These are phyloP conservation scores for Maconellicoccus hirsutus DNA, from an alignment of 1,140 invertebrate genomes.

Conservation along the genomic window DNA sequence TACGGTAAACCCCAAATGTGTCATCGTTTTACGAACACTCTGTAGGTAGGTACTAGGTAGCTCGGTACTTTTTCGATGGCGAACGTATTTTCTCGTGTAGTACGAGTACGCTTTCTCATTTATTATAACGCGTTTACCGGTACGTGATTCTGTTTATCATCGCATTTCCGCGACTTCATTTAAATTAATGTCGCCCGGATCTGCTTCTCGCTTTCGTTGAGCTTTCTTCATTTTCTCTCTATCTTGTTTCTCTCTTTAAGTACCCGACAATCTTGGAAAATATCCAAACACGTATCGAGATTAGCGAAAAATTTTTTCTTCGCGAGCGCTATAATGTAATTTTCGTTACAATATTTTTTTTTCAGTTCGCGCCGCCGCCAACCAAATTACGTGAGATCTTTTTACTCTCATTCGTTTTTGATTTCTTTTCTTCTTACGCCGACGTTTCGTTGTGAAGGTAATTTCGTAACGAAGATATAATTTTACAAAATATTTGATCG, in stretches of 20 bases:
- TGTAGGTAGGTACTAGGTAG: not conserved
- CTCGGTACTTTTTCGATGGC: not conserved
- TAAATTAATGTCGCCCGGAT: slow-evolving; percentile 13
- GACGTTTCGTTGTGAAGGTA: no score
- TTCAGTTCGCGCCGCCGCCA: not conserved
- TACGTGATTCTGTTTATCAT: slow-evolving; percentile 19
- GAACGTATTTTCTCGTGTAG: slow-evolving; percentile 11
- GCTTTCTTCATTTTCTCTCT: not conserved
- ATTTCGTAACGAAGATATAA: no score
- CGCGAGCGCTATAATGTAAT: not conserved
- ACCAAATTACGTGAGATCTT: no score
- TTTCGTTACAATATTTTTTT: not conserved
- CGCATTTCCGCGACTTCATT: slow-evolving; percentile 21
- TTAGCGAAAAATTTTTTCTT: not conserved
- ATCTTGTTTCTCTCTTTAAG: not conserved
- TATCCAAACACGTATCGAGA: slow-evolving; percentile 7
- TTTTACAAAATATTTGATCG: no score
- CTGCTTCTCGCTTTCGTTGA: not conserved
- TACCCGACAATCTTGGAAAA: not conserved
- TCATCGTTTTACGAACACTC: not conserved
- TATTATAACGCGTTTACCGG: slow-evolving; percentile 18
- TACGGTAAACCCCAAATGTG: no score
- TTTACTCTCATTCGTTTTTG: no score
- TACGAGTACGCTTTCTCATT: slow-evolving; percentile 16
- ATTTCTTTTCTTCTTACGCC: no score